These are phyloP conservation scores for Myodes glareolus DNA, from an alignment of 2,113 vertebrate genomes.

Conservation along the genomic window DNA sequence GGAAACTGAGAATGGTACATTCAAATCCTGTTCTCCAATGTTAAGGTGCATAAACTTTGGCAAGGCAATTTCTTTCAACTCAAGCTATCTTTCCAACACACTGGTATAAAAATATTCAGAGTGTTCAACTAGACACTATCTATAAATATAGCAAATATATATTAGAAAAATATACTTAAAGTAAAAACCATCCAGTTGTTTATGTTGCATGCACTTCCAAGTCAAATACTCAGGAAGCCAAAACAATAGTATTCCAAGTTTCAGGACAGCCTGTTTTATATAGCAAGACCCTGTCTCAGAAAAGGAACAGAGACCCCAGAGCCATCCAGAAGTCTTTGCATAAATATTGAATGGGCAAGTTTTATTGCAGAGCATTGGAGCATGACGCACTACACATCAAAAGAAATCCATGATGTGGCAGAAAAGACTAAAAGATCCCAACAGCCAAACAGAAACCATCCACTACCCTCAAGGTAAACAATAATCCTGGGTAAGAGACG, in stretches of 20 bases:
- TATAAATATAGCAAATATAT: neutral
- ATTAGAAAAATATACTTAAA: neutral
- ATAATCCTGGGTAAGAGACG: neutral
- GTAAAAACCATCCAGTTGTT: neutral
- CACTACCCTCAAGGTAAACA: neutral
- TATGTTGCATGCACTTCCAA: neutral
- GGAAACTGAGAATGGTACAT: neutral
- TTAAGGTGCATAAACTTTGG: neutral
- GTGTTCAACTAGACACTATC: neutral
- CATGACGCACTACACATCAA: neutral
- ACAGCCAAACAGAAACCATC: neutral
- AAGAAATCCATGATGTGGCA: neutral
- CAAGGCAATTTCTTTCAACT: neutral
- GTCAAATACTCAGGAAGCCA: neutral
- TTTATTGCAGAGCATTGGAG: neutral
- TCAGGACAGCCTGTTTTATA: neutral
- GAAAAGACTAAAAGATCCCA: neutral
- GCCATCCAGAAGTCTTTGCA: neutral
- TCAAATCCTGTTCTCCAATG: conserved; percentile 1
- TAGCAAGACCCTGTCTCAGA: neutral
- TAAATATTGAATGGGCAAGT: neutral
- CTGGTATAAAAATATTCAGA: neutral
- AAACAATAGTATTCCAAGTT: neutral
- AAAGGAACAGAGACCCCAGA: neutral
- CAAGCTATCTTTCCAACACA: neutral